Percentiles rank a stretch among this genome's conserved stretches.
Conservation (phyloP, 1,140 invertebrate species). For the Conus betulinus region DNA sequence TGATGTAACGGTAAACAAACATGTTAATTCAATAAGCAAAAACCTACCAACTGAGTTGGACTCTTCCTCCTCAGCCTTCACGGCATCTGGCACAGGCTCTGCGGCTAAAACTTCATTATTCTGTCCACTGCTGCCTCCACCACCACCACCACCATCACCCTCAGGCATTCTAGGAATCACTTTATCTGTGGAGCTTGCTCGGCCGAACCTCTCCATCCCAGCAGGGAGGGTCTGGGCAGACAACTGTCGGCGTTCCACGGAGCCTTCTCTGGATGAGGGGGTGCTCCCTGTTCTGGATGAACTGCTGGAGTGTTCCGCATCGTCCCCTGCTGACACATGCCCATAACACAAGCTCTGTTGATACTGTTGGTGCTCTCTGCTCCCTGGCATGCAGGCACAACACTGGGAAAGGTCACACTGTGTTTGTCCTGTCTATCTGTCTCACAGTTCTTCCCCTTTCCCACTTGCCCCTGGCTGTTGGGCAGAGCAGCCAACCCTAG, state of each 20-base stretch:
- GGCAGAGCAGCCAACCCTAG: no score
- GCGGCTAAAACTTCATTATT: not conserved
- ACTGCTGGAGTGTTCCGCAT: constrained; percentile 47
- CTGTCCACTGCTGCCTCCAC: not conserved
- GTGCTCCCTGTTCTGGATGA: constrained; percentile 40
- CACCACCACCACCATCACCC: not conserved
- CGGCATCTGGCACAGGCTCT: not conserved
- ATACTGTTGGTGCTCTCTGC: no score
- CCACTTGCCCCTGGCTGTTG: no score
- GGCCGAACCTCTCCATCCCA: not conserved
- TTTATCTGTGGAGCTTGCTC: not conserved
- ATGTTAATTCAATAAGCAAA: not conserved
- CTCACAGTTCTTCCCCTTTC: no score
- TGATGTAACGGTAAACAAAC: no score
- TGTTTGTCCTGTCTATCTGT: no score
- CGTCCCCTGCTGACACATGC: constrained; percentile 39
- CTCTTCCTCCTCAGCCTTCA: constrained; percentile 20
- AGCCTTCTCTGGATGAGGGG: constrained; percentile 50
- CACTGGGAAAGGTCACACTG: no score
- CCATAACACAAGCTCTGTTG: no score
- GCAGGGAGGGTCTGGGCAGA: not conserved
- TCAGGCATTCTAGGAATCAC: not conserved
- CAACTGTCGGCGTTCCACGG: constrained; percentile 43
- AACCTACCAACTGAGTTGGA: not conserved
- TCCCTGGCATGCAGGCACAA: no score